Conservation (phyloP, 2,888 invertebrate species). For the Pseudoips prasinana region DNA sequence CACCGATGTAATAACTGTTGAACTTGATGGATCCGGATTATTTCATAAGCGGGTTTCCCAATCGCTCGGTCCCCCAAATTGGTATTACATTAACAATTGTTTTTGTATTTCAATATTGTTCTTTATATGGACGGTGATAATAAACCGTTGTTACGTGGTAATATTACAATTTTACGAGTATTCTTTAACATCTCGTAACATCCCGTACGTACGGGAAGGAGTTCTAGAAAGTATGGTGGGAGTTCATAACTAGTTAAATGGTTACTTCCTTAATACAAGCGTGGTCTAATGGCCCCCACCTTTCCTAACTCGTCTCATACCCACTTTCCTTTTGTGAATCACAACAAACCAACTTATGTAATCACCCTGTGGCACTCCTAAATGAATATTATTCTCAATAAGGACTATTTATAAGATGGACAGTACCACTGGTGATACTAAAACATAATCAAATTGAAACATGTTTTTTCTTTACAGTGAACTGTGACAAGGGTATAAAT, state of each 20-base stretch:
- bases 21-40: conserved; percentile 23
- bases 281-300: conserved; percentile 28
- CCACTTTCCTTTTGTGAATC: conserved; percentile 59
- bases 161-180: too few species aligned
- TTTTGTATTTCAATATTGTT: conserved; percentile 9
- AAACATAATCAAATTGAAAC: background rate
- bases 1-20: conserved; percentile 22
- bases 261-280: conserved; percentile 25
- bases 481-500: too few species aligned
- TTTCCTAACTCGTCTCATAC: conserved; percentile 26
- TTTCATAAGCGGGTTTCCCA: conserved; percentile 16
- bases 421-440: too few species aligned
- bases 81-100: too few species aligned
- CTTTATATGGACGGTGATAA: conserved; percentile 5
- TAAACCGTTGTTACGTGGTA: background rate
- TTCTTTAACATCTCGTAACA: too few species aligned
- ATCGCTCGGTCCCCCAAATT: conserved; percentile 14
- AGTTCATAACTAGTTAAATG: conserved; percentile 8
- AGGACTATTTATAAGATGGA: too few species aligned
- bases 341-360: conserved; percentile 44
- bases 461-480: too few species aligned
- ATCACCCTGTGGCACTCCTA: conserved; percentile 32
- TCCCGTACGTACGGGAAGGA: too few species aligned
- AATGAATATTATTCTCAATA: conserved; percentile 39
- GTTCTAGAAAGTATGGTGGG: too few species aligned